Base-by-base conservation (phyloP, 2,888 invertebrate genomes). In the Embidobia sp. region DNA sequence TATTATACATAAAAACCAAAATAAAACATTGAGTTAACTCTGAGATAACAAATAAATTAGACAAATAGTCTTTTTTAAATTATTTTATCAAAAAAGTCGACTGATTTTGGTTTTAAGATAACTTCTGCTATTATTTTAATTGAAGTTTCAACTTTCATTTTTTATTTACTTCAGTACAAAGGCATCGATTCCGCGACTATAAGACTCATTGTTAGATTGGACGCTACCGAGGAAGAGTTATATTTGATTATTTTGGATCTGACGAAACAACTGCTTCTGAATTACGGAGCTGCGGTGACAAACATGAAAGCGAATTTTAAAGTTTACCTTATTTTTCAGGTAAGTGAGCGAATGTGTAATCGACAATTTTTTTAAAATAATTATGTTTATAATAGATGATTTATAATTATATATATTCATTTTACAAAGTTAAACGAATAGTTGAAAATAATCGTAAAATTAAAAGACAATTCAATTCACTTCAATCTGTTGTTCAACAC, bases 171-270 rank as follows among this genome's bases (percentile, higher is more conserved):
- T 13, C n/a, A 59, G 59, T 8, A 33, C 6, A 59, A 61, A 19
- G 8, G 10, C 22, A 27, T 48, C 3, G 3, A 48, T 0, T 35
- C 48, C 4, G 1, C 7, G 1, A 27, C 7, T 3, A 46, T 67
- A 7, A 37, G 5, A 27, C 7, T 53, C 10, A 55, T 46, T 18
- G 6, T 19, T 3, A 44, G 66, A 55, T 6, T 35, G 3, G 37
- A 67, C 7, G 6, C 55, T 18, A 27, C 66, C 1, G 55, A 55
- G 13, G 66, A 67, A 27, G 66, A 67, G 35, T 15, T 67, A 2
- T 67, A 35, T 18, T 15, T 67, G 15, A 67, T 55, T 1, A 10
- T 40, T 27, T 67, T 22, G 0, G 46, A 67, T 19, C 13, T 35
- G n/a, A 13, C 35, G 6, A 18, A 55, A 10, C 31, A 51, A 16